Conservation (phyloP, 2,888 invertebrate genomes). For the Mesoligia furuncula region DNA sequence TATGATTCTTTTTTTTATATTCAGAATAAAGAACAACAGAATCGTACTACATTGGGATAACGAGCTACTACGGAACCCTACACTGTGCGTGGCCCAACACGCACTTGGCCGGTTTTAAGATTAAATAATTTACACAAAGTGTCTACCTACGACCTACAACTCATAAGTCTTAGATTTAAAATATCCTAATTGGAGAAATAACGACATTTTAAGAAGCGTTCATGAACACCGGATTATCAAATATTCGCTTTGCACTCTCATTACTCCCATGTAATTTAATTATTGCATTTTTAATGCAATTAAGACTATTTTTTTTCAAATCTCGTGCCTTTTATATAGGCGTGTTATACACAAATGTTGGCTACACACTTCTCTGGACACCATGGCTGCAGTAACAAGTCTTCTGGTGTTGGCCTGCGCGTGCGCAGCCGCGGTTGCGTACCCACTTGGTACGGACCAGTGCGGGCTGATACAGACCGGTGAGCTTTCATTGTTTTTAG, state of each 20-base stretch:
- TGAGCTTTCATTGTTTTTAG: conserved; percentile 15
- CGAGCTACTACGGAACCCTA: too few relatives aligned
- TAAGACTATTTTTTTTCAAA: neutral
- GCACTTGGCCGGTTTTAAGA: too few relatives aligned
- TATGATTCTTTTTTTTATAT: too few relatives aligned
- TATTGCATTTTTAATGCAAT: conserved; percentile 38
- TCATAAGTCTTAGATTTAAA: neutral
- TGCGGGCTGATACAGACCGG: neutral
- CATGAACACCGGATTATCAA: conserved; percentile 21
- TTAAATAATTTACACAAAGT: too few relatives aligned
- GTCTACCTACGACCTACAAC: neutral
- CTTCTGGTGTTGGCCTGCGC: conserved; percentile 19
- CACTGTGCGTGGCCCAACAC: too few relatives aligned
- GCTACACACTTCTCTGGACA: conserved; percentile 13
- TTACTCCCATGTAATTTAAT: conserved; percentile 38
- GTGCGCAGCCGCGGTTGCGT: neutral
- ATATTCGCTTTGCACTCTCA: conserved; percentile 32
- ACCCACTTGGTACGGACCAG: neutral
- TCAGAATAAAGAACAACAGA: too few relatives aligned
- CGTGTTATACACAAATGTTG: neutral
- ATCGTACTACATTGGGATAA: too few relatives aligned
- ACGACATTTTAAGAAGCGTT: conserved; percentile 6
- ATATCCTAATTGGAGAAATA: conserved; percentile 5
- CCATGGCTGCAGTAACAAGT: conserved; percentile 28
- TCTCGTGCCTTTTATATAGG: conserved; percentile 9